These are phyloP conservation scores for Hydrotaea diabolus DNA, from an alignment of 2,888 invertebrate genomes.

Conservation along the genomic window DNA sequence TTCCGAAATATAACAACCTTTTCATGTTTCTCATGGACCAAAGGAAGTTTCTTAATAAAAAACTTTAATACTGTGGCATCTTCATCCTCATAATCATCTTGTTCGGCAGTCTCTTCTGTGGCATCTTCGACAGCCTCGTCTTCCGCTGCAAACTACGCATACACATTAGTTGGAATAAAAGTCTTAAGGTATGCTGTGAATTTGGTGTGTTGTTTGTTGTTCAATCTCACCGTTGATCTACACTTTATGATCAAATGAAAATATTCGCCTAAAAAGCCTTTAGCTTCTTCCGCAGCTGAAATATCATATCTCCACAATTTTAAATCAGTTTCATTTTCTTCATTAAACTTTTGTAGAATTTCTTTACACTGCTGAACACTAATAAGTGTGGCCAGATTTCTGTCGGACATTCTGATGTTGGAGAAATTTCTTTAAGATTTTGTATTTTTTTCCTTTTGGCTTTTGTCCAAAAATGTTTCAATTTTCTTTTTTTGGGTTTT, in stretches of 20 bases:
- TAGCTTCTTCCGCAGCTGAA: slow-evolving; percentile 65
- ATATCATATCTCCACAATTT: slow-evolving; percentile 67
- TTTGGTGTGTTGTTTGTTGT: background rate
- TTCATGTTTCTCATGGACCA: slow-evolving; percentile 68
- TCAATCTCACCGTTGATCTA: slow-evolving; percentile 42
- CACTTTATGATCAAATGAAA: slow-evolving; percentile 70
- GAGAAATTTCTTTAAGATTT: background rate
- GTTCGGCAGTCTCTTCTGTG: background rate
- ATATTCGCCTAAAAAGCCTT: slow-evolving; percentile 77
- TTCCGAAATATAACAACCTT: slow-evolving; percentile 74
- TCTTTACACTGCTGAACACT: slow-evolving; percentile 69
- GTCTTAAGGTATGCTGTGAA: slow-evolving; percentile 71
- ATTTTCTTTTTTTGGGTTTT: background rate
- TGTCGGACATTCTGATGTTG: slow-evolving; percentile 30
- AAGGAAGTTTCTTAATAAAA: slow-evolving; percentile 74
- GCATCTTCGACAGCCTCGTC: background rate
- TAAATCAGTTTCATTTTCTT: slow-evolving; percentile 33
- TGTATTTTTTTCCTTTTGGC: too few relatives aligned
- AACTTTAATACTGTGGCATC: slow-evolving; percentile 57
- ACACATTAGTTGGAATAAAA: background rate
- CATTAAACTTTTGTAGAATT: slow-evolving; percentile 68
- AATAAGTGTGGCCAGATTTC: slow-evolving; percentile 68
- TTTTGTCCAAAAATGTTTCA: slow-evolving; percentile 45
- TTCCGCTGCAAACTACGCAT: slow-evolving; percentile 33
- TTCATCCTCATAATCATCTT: background rate